These are phyloP conservation scores for Notoglanidium macrostoma DNA, from an alignment of 2,797 vertebrate genomes.

Conservation along the genomic window DNA sequence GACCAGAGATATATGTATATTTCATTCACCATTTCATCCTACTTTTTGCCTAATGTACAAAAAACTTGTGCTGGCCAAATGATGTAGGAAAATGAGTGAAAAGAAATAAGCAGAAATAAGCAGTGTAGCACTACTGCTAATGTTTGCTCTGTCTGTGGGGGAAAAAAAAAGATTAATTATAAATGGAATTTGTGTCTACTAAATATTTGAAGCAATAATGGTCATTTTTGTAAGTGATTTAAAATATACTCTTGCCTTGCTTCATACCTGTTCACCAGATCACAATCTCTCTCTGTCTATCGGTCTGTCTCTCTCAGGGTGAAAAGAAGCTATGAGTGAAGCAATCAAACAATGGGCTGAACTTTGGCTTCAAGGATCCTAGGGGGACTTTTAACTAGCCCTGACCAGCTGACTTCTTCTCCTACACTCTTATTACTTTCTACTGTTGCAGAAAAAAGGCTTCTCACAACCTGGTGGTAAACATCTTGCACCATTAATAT, in stretches of 20 bases:
- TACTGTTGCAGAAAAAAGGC: constrained; percentile 12
- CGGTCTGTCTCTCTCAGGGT: neutral
- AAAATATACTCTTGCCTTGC: neutral
- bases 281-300: neutral
- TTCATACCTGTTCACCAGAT: no score
- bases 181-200: neutral
- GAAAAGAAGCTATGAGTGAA: constrained; percentile 5
- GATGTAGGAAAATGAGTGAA: neutral
- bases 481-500: neutral
- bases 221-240: neutral
- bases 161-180: neutral
- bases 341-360: constrained; percentile 1
- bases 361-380: neutral
- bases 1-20: neutral
- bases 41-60: neutral
- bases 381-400: constrained; percentile 47
- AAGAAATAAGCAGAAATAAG: no score
- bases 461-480: neutral
- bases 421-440: constrained; percentile 3
- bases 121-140: neutral
- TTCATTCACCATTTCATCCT: neutral
- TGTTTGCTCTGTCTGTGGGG: neutral
- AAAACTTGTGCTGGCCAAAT: neutral
- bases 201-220: neutral
- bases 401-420: constrained; percentile 31